Base-by-base conservation (phyloP, 1,140 invertebrate genomes). In the Oryctes rhinoceros region DNA sequence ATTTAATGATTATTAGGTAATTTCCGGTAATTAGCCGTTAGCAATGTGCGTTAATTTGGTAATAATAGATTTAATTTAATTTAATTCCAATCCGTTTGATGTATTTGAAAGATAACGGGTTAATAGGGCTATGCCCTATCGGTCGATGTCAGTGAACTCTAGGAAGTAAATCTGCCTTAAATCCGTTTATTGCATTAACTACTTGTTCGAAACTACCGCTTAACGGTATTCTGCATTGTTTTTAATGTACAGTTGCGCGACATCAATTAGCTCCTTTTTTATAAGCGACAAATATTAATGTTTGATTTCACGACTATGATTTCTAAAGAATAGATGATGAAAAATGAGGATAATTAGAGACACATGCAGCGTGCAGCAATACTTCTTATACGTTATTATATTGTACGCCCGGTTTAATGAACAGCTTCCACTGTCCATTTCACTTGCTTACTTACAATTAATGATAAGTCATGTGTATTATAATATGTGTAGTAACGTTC, bases 71-170 rank as follows among this genome's bases (percentile, higher is more conserved):
- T 62, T 7, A 10, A n/a, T 62, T 62, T 62, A 62, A 62, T 62
- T 15, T 62, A 20, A 62, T 62, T 20, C 7, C 5, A 18, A 62
- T 62, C 9, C 13, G 9, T 62, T 30, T 62, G 13, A 10, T 71
- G 4, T 71, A 11, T 71, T 71, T 71, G 11, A 11, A 71, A 71
- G 65, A 71, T 76, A 76, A 49, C 75, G 47, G 75, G 75, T 76
- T 76, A 76, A 76, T 76, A 76, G 75, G 47, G 39, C 75, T 76
- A 76, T 76, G 75, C 75, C 75, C 75, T 76, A 76, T 47, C n/a
- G n/a, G 35, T 10, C 30, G 65, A 71, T 71, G 75, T 76, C 75
- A 76, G 37, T 76, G 75, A 76, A 76, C 75, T 49, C 75, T 47
- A 5, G 18, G 37, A 76, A 76, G 65, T 71, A 71, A 35, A 35